Percentiles rank a stretch among this genome's conserved stretches.
These are phyloP conservation scores for Molossus molossus DNA, from an alignment of 2,797 vertebrate species.

Conservation along the genomic window DNA sequence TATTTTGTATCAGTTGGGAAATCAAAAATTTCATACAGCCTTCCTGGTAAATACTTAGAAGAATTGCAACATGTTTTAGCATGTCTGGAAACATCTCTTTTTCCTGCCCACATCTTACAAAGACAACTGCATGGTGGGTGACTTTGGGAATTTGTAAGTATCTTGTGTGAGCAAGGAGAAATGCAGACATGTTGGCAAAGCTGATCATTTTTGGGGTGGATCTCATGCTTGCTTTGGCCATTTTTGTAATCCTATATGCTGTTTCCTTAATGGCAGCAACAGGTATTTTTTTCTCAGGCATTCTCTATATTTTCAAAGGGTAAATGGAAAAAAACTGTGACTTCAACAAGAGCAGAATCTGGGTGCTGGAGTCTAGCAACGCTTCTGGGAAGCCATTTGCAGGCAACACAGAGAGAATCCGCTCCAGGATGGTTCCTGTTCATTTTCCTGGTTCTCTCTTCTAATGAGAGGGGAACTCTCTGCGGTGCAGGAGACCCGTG, in stretches of 20 bases:
- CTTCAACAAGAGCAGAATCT: conserved; percentile 67
- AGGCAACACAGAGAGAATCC: conserved; percentile 67
- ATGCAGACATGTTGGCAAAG: conserved; percentile 72
- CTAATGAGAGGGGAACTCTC: conserved; percentile 56
- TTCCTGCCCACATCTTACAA: conserved; percentile 78
- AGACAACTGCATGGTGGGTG: background rate
- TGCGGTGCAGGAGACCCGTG: conserved; percentile 72
- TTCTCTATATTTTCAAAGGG: conserved; percentile 73
- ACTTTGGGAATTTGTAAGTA: conserved; percentile 52
- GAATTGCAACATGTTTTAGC: conserved; percentile 76
- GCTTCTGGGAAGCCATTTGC: conserved; percentile 77
- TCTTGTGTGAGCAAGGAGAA: background rate
- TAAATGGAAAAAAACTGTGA: background rate
- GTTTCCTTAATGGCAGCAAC: conserved; percentile 67
- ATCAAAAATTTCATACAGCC: conserved; percentile 58
- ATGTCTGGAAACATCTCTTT: conserved; percentile 82
- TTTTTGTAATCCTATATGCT: conserved; percentile 82
- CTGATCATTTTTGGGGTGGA: conserved; percentile 85
- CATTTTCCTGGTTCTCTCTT: conserved; percentile 44
- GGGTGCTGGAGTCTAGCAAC: conserved; percentile 71
- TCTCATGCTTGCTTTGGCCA: conserved; percentile 79
- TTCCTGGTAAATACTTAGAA: conserved; percentile 56
- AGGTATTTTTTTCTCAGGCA: conserved; percentile 71
- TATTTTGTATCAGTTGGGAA: conserved; percentile 74
- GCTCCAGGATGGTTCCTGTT: conserved; percentile 59